phyloP scores from a whole-genome alignment of 1,140 invertebrate genomes.

The Whitmania pigra region DNA sequence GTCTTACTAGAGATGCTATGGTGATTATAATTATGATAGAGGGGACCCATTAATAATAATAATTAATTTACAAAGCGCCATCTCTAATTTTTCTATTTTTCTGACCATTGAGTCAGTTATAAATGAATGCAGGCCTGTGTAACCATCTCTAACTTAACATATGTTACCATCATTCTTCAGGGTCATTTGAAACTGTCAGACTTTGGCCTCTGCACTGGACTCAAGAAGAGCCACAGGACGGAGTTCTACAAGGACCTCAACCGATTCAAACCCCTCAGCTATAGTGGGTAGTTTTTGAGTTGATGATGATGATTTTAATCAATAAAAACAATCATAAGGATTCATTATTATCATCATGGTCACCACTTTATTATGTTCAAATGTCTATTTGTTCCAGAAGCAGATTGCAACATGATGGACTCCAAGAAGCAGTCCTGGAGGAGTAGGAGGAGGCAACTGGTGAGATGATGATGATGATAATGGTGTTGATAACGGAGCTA shows the following conservation, averaged over 20 bases:
- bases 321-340: constrained; percentile 16
- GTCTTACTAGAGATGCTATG: no score
- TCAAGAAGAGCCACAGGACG: constrained; percentile 96
- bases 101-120: no score
- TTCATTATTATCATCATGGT: neutral
- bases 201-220: constrained; percentile 95
- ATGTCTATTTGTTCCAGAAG: constrained; percentile 23
- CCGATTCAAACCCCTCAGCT: constrained; percentile 80
- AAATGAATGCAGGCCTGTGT: no score
- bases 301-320: no score
- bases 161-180: constrained; percentile 33
- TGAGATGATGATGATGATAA: constrained; percentile 16
- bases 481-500: no score
- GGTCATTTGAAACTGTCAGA: constrained; percentile 98
- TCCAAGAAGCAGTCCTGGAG: constrained; percentile 39
- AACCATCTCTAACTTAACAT: no score
- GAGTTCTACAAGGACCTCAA: constrained; percentile 98
- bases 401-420: constrained; percentile 40
- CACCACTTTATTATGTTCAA: constrained; percentile 16
- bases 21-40: no score
- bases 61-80: no score
- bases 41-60: no score
- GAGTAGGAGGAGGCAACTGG: constrained; percentile 35
- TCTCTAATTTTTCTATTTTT: no score
- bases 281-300: constrained; percentile 29